These are phyloP conservation scores for Helostoma temminkii DNA, from an alignment of 2,797 vertebrate genomes.

Conservation along the genomic window DNA sequence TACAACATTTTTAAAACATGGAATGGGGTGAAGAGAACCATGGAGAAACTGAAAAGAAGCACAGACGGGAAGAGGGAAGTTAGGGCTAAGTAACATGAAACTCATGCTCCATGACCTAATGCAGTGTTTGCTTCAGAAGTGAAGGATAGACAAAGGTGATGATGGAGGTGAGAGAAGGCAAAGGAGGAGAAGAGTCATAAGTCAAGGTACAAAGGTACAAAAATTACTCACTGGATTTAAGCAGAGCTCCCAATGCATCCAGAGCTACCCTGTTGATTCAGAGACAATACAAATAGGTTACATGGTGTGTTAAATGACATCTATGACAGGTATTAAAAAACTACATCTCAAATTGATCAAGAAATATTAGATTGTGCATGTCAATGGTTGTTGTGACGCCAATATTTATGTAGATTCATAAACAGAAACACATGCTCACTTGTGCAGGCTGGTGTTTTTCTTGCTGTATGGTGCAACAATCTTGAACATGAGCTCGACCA, in stretches of 20 bases:
- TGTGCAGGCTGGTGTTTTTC: constrained; percentile 93
- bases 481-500: constrained; percentile 95
- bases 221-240: constrained; percentile 97
- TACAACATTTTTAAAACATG: background rate
- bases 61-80: background rate
- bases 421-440: constrained; percentile 80
- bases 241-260: constrained; percentile 95
- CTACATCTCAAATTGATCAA: constrained; percentile 12
- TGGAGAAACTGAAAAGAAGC: background rate
- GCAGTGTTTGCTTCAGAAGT: constrained; percentile 14
- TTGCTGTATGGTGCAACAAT: constrained; percentile 94
- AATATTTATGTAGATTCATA: constrained; percentile 7
- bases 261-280: constrained; percentile 93
- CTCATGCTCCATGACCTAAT: constrained; percentile 10
- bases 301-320: constrained; percentile 26
- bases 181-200: background rate
- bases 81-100: background rate
- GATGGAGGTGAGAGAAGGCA: constrained; percentile 2
- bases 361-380: constrained; percentile 6
- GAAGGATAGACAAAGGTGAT: background rate
- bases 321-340: constrained; percentile 28
- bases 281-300: constrained; percentile 66
- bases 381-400: constrained; percentile 13
- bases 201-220: constrained; percentile 26
- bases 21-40: background rate